Evolutionary conservation across 2,113 vertebrate species (phyloP).

Genomic region (Candoia aspera): DNA sequence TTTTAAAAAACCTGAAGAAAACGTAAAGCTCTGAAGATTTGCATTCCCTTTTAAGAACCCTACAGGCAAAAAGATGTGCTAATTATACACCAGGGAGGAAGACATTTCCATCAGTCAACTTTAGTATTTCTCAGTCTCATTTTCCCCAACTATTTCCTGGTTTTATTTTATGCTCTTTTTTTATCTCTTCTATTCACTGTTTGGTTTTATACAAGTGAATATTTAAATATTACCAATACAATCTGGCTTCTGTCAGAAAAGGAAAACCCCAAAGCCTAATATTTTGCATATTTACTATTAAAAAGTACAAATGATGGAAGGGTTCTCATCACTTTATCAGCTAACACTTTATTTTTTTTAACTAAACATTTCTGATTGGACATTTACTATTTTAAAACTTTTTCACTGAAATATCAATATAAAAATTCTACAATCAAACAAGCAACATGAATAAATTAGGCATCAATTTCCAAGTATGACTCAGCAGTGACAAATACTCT

Average conservation of each 20-base stretch:
- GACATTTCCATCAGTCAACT: neutral
- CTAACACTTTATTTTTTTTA: neutral
- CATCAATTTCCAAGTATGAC: neutral
- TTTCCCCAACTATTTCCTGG: neutral
- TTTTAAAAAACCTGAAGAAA: neutral
- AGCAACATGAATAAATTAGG: neutral
- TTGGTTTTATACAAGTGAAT: neutral
- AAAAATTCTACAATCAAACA: neutral
- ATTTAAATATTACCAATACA: constrained; percentile 28
- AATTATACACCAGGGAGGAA: neutral
- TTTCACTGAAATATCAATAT: neutral
- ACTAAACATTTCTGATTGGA: neutral
- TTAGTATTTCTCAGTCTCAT: neutral
- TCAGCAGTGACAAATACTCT: neutral
- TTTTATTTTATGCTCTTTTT: neutral
- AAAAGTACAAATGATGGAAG: neutral
- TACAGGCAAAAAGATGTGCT: neutral
- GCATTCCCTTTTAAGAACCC: neutral
- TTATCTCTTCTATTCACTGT: neutral
- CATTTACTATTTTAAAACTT: neutral
- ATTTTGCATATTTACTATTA: rapidly evolving
- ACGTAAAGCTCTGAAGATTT: neutral
- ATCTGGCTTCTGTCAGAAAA: constrained; percentile 35
- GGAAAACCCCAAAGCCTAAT: constrained; percentile 10
- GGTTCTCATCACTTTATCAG: neutral